Conservation (phyloP, 2,113 vertebrate genomes). For the Plestiodon gilberti region DNA sequence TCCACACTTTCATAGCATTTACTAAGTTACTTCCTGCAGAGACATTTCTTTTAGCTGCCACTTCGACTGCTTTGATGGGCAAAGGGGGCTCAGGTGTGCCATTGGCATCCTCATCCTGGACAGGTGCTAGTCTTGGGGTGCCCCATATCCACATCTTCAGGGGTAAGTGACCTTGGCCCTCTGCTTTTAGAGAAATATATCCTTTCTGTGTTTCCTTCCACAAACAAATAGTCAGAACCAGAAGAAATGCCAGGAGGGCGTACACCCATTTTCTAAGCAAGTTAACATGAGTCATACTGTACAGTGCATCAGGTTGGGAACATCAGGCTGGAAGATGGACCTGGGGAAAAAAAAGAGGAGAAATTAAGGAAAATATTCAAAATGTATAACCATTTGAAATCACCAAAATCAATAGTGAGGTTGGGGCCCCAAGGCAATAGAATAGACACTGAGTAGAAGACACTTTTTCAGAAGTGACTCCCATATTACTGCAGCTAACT, state of each 20-base stretch:
- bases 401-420: neutral
- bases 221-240: constrained; percentile 72
- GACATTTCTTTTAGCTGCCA: neutral
- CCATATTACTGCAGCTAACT: neutral
- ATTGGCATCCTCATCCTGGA: neutral
- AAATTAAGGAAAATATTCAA: neutral
- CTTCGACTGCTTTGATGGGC: neutral
- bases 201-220: constrained; percentile 77
- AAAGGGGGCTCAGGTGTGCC: neutral
- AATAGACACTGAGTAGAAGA: neutral
- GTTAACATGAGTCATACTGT: constrained; percentile 79
- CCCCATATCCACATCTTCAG: constrained; percentile 46
- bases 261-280: constrained; percentile 71
- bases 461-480: neutral
- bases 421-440: neutral
- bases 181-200: constrained; percentile 63
- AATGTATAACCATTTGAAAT: neutral
- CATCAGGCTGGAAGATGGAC: constrained; percentile 45
- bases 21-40: neutral
- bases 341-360: constrained; percentile 50
- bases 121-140: constrained; percentile 4
- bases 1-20: constrained; percentile 71
- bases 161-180: constrained; percentile 36
- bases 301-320: constrained; percentile 42
- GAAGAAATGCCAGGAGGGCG: constrained; percentile 68